Evolutionary conservation across 37 sponge, comb jelly and placozoan genomes (phyloP).

Genomic region (Axinella damicornis): DNA sequence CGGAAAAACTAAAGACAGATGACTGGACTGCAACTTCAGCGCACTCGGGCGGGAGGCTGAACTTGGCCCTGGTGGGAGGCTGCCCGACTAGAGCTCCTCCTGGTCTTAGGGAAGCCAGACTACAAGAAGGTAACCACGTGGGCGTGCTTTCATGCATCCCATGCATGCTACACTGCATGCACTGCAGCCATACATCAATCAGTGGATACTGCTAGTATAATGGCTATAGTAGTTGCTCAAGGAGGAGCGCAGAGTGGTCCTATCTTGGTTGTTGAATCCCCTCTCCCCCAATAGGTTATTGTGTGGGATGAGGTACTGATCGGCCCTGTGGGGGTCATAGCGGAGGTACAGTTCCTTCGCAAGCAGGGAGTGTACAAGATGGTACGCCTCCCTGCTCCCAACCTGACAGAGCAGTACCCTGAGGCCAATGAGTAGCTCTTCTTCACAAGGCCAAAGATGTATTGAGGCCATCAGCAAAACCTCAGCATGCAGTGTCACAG

Average conservation of each 20-base stretch:
- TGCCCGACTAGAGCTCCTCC: conserved; percentile 48
- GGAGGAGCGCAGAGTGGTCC: no score
- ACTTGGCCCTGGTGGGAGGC: conserved; percentile 60
- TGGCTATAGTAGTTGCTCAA: no score
- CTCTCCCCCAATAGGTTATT: conserved; percentile 62
- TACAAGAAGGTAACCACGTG: conserved; percentile 53
- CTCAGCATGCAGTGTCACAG: no score
- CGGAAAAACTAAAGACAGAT: no score
- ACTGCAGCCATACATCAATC: no score
- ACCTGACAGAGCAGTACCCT: conserved; percentile 26
- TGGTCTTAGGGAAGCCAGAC: conserved; percentile 25
- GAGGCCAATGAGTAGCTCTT: conserved; percentile 63
- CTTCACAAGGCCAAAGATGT: conserved; percentile 63
- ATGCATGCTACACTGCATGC: no score
- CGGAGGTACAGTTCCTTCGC: conserved; percentile 75
- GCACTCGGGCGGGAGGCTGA: conserved; percentile 44
- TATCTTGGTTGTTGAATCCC: no score
- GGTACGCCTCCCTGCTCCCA: conserved; percentile 59
- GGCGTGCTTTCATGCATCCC: no score
- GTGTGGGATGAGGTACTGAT: conserved; percentile 80
- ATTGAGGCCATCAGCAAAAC: conserved; percentile 70
- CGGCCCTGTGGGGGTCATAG: conserved; percentile 67
- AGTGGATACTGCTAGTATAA: no score
- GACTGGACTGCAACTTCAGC: no score
- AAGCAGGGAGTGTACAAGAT: conserved; percentile 75